A percentile compares a stretch with the other conserved stretches of the same genome.
Conservation (phyloP, 2,797 vertebrate species). For the Poecilia gillii region DNA sequence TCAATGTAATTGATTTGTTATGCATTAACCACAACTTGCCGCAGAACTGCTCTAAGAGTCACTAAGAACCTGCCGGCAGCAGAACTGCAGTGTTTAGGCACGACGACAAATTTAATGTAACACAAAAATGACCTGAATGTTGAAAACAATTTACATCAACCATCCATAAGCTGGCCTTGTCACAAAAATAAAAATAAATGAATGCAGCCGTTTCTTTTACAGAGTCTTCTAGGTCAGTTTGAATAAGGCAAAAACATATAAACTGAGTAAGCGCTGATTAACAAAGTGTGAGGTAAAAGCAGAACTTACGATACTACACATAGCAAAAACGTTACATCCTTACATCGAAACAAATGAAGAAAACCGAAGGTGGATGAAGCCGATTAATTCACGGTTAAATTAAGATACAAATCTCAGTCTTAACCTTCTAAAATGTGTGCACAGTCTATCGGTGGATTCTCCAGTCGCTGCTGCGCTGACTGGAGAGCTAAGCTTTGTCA, state of each 20-base stretch:
- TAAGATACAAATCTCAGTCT: slow-evolving; percentile 45
- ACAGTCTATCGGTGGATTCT: slow-evolving; percentile 44
- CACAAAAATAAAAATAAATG: slow-evolving; percentile 32
- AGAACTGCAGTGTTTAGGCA: slow-evolving; percentile 79
- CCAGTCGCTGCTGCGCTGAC: slow-evolving; percentile 36
- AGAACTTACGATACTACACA: slow-evolving; percentile 45
- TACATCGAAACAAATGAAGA: slow-evolving; percentile 27
- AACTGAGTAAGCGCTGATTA: slow-evolving; percentile 58
- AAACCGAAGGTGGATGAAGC: slow-evolving; percentile 46
- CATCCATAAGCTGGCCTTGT: slow-evolving; percentile 68
- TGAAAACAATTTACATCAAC: slow-evolving; percentile 58
- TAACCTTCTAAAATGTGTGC: slow-evolving; percentile 43
- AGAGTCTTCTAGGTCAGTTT: slow-evolving; percentile 74
- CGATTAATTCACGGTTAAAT: slow-evolving; percentile 46
- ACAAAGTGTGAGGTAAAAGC: slow-evolving; percentile 67
- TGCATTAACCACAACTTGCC: slow-evolving; percentile 78
- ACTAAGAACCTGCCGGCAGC: slow-evolving; percentile 68
- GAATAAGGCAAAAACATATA: slow-evolving; percentile 51
- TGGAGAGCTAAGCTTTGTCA: slow-evolving; percentile 63
- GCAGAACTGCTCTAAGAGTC: slow-evolving; percentile 70
- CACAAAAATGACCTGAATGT: slow-evolving; percentile 61
- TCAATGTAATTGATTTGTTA: slow-evolving; percentile 69
- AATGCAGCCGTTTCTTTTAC: slow-evolving; percentile 52
- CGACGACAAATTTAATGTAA: slow-evolving; percentile 58
- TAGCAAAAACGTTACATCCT: slow-evolving; percentile 52